These are phyloP conservation scores for Thaumatotibia leucotreta DNA, from an alignment of 1,140 invertebrate species.

Conservation along the genomic window DNA sequence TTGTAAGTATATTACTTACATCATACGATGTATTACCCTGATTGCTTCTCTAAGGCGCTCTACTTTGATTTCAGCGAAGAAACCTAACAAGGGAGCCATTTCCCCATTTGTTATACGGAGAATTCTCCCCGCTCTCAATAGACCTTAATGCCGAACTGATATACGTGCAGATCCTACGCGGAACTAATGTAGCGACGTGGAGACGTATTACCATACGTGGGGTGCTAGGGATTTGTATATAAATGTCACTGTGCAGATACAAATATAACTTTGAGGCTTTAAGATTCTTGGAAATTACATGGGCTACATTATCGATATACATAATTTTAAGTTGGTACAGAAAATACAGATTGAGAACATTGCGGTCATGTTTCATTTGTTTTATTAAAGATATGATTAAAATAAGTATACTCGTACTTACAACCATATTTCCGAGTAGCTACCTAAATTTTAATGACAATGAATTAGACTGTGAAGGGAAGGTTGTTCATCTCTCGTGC, in stretches of 20 bases:
- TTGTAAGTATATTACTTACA: too few relatives aligned
- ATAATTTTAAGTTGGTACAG: too few relatives aligned
- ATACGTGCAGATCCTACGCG: not conserved
- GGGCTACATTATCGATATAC: too few relatives aligned
- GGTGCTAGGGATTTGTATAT: not conserved
- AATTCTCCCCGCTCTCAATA: not conserved
- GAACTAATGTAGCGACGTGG: not conserved
- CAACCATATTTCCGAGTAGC: too few relatives aligned
- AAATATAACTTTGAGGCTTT: not conserved
- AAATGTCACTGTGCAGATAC: not conserved
- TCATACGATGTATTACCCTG: not conserved
- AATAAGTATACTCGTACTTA: too few relatives aligned
- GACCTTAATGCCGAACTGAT: not conserved
- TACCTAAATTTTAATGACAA: too few relatives aligned
- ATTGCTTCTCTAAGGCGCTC: not conserved
- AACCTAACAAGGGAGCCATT: not conserved
- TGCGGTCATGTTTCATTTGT: too few relatives aligned
- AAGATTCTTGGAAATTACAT: too few relatives aligned
- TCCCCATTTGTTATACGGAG: not conserved
- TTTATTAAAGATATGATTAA: too few relatives aligned
- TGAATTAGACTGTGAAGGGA: too few relatives aligned
- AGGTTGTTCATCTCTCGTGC: too few relatives aligned
- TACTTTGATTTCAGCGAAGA: not conserved
- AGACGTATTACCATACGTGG: not conserved
- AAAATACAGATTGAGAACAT: too few relatives aligned